A percentile compares a stretch with the other conserved stretches of the same genome.
phyloP scores from a whole-genome alignment of 2,888 invertebrate genomes.

The Kuschelorhynchus macadamiae region DNA sequence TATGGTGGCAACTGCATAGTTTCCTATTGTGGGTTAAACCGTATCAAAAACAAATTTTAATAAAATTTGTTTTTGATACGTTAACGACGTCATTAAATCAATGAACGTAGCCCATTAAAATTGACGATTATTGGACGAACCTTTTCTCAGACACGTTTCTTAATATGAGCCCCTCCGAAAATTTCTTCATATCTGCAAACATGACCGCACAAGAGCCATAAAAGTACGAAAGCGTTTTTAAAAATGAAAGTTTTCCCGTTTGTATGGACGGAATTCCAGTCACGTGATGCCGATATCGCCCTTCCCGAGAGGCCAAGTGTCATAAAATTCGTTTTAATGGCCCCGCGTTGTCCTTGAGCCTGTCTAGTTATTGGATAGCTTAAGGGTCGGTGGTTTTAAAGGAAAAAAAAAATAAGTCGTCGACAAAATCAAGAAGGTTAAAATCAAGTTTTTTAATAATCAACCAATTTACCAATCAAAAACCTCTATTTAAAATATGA shows the following conservation, averaged over 20 bases:
- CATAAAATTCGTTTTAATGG: conserved; percentile 27
- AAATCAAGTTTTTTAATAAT: too few species aligned
- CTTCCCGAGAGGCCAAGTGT: conserved; percentile 18
- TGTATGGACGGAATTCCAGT: conserved; percentile 23
- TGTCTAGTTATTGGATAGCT: too few species aligned
- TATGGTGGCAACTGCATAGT: too few species aligned
- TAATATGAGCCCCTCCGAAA: conserved; percentile 15
- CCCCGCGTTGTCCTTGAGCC: conserved; percentile 21
- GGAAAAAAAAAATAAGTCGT: too few species aligned
- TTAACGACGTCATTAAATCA: too few species aligned
- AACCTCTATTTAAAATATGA: too few species aligned
- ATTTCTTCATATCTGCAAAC: conserved; percentile 15
- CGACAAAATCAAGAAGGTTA: too few species aligned
- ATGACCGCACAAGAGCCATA: conserved; percentile 21
- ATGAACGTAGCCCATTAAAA: too few species aligned
- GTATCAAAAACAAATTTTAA: too few species aligned
- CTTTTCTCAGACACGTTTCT: conserved; percentile 6
- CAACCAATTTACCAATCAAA: too few species aligned
- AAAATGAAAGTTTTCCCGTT: conserved; percentile 27
- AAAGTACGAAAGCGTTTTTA: conserved; percentile 29
- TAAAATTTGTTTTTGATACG: not conserved
- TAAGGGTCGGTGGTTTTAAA: too few species aligned
- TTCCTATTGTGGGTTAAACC: too few species aligned
- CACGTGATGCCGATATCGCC: conserved; percentile 25
- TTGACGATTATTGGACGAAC: conserved; percentile 1